These are phyloP conservation scores for Drusus annulatus DNA, from an alignment of 1,140 invertebrate genomes.

Conservation along the genomic window DNA sequence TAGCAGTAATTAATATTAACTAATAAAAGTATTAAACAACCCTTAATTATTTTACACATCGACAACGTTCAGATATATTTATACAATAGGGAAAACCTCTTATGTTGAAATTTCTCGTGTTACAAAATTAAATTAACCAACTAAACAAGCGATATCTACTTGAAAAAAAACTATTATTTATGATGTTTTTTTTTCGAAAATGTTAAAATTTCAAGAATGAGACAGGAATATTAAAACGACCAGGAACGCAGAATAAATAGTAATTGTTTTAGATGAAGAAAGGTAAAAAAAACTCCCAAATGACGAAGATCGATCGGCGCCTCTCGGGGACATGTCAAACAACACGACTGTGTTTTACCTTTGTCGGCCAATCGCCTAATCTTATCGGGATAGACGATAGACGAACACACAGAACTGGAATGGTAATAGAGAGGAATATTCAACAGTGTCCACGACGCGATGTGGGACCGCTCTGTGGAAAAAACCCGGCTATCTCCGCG, in stretches of 20 bases:
- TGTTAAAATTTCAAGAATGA: no score
- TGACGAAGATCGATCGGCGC: conserved; percentile 55
- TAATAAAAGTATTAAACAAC: no score
- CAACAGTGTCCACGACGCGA: not conserved
- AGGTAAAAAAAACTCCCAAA: not conserved
- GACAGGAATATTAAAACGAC: no score
- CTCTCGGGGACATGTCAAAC: conserved; percentile 51
- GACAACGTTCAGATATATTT: no score
- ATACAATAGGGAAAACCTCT: no score
- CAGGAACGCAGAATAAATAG: not conserved
- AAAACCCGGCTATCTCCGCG: conserved; percentile 20
- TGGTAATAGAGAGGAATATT: conserved; percentile 17
- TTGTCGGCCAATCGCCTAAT: conserved; percentile 37
- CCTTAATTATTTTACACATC: no score
- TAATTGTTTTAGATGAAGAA: not conserved
- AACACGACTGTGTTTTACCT: conserved; percentile 25
- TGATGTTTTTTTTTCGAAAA: no score
- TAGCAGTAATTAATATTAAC: no score
- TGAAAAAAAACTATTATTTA: no score
- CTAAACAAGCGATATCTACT: no score
- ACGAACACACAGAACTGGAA: conserved; percentile 27
- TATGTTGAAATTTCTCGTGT: no score
- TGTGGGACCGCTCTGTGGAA: conserved; percentile 2
- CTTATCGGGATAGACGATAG: conserved; percentile 37
- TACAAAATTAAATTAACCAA: no score